A percentile compares a stretch with the other conserved stretches of the same genome.
Conservation (phyloP, 2,113 vertebrate genomes). For the Dolichallabes microphthalmus region DNA sequence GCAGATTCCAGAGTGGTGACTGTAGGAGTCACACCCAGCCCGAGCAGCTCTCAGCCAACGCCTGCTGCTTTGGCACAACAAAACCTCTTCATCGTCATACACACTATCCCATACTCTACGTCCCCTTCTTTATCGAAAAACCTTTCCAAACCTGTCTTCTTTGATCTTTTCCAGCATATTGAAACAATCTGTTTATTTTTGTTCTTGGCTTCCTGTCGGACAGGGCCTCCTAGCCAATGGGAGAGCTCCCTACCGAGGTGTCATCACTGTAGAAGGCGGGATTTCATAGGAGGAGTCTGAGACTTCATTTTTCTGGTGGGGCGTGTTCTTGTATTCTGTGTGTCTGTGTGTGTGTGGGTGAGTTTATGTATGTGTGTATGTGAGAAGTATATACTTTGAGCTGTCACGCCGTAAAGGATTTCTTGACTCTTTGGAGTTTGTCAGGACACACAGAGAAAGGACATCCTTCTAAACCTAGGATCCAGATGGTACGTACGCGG, state of each 20-base stretch:
- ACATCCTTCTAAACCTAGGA: slow-evolving; percentile 1
- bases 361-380: slow-evolving; percentile 21
- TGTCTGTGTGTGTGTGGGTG: slow-evolving; percentile 32
- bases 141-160: background rate
- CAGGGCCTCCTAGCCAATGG: slow-evolving; percentile 64
- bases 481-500: slow-evolving; percentile 48
- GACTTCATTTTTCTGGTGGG: slow-evolving; percentile 27
- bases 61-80: background rate
- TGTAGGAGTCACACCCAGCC: slow-evolving; percentile 68
- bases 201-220: slow-evolving; percentile 54
- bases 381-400: slow-evolving; percentile 38
- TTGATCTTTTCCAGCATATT: slow-evolving; percentile 48
- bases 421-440: slow-evolving; percentile 24
- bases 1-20: slow-evolving; percentile 74
- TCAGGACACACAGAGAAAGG: background rate
- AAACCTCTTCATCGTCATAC: background rate
- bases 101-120: too few species aligned
- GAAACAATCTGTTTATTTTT: slow-evolving; percentile 53
- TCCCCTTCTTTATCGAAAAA: background rate
- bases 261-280: slow-evolving; percentile 52
- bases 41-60: slow-evolving; percentile 30
- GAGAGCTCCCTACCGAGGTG: slow-evolving; percentile 42
- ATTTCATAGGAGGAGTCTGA: slow-evolving; percentile 61
- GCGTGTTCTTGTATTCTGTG: slow-evolving; percentile 7
- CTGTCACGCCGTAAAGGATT: slow-evolving; percentile 17